Evolutionary conservation across 2,888 invertebrate species (phyloP).

Genomic region (Pseudolycoriella hygida): DNA sequence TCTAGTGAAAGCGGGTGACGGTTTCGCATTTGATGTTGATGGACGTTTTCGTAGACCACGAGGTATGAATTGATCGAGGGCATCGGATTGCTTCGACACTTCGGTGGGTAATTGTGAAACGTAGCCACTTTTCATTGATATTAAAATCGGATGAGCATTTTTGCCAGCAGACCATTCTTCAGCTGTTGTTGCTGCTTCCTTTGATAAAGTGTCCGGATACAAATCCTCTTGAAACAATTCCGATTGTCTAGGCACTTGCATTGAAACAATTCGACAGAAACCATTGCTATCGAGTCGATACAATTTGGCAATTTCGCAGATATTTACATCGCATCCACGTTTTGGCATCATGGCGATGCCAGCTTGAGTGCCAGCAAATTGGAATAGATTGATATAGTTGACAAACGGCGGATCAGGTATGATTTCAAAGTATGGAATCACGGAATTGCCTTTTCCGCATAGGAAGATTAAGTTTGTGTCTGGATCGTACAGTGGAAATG

Average conservation of each 20-base stretch:
- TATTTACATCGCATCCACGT: slow-evolving; percentile 83
- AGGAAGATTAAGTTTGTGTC: slow-evolving; percentile 89
- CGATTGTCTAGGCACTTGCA: slow-evolving; percentile 96
- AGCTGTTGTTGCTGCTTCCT: slow-evolving; percentile 72
- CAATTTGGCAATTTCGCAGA: slow-evolving; percentile 89
- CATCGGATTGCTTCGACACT: slow-evolving; percentile 61
- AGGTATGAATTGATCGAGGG: slow-evolving; percentile 58
- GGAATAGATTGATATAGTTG: slow-evolving; percentile 93
- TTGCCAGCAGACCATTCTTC: slow-evolving; percentile 85
- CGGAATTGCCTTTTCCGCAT: slow-evolving; percentile 96
- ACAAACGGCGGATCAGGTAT: slow-evolving; percentile 86
- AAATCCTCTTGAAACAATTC: slow-evolving; percentile 94
- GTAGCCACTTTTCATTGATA: slow-evolving; percentile 69
- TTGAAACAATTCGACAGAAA: slow-evolving; percentile 74
- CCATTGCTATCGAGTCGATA: slow-evolving; percentile 90
- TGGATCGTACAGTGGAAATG: slow-evolving; percentile 95
- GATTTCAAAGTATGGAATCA: slow-evolving; percentile 80
- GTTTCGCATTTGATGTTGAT: slow-evolving; percentile 9
- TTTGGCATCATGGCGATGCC: slow-evolving; percentile 98
- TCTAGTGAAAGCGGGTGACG: slow-evolving; percentile 15
- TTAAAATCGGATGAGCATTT: slow-evolving; percentile 78
- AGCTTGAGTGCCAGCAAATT: slow-evolving; percentile 93
- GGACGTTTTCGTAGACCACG: background rate
- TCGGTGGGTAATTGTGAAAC: slow-evolving; percentile 32
- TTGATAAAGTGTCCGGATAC: slow-evolving; percentile 87